phyloP scores from a whole-genome alignment of 2,888 invertebrate species.

The Leptinotarsa juncta region DNA sequence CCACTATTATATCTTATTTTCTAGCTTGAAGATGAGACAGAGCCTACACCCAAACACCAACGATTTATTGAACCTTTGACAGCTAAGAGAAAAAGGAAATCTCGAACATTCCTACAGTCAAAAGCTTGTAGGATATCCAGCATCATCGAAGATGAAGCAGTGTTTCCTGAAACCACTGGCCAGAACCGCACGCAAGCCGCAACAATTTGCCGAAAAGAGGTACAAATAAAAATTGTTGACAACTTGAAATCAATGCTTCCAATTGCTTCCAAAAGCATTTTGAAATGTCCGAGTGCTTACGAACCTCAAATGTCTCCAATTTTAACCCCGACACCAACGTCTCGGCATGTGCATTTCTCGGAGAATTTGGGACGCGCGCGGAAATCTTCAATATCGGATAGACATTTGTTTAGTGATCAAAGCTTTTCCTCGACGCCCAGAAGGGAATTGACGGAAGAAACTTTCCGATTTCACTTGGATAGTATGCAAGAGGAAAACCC shows the following conservation, averaged over 20 bases:
- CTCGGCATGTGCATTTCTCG: constrained; percentile 20
- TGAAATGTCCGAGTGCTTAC: not conserved
- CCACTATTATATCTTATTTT: not conserved
- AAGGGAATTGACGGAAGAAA: not conserved
- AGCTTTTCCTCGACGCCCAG: not conserved
- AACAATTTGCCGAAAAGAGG: not conserved
- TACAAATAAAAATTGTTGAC: not conserved
- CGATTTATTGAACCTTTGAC: not conserved
- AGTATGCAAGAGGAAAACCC: constrained; percentile 17
- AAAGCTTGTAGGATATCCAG: not conserved
- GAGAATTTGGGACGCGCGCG: not conserved
- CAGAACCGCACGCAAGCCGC: not conserved
- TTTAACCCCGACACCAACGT: constrained; percentile 21
- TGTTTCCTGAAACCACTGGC: not conserved
- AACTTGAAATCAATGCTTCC: not conserved
- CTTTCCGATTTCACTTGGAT: not conserved
- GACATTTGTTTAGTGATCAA: not conserved
- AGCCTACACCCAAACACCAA: not conserved
- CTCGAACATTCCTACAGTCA: not conserved
- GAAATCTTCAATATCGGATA: not conserved
- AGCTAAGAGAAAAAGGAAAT: not conserved
- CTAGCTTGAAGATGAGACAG: not conserved
- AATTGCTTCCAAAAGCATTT: not conserved
- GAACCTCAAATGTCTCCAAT: not conserved
- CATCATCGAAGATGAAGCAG: not conserved